Percentiles rank a stretch among this genome's conserved stretches.
These are phyloP conservation scores for Papilio aristodemus DNA, from an alignment of 1,140 invertebrate genomes.

Conservation along the genomic window DNA sequence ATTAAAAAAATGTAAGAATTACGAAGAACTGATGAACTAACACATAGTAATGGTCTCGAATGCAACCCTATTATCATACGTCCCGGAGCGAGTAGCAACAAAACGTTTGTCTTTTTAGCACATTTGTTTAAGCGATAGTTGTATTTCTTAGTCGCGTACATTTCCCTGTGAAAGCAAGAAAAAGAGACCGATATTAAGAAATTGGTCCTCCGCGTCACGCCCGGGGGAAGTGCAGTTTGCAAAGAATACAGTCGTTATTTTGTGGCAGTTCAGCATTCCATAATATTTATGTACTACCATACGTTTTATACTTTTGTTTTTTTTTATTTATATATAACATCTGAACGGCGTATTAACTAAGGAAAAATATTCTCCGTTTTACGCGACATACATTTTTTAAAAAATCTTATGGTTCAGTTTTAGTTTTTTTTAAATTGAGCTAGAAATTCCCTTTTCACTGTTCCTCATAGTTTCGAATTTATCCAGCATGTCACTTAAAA, in stretches of 20 bases:
- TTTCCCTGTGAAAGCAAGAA: conserved; percentile 54
- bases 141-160: conserved; percentile 65
- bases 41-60: conserved; percentile 47
- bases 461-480: too few species aligned
- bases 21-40: not conserved
- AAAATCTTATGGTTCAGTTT: too few species aligned
- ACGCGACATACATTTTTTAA: too few species aligned
- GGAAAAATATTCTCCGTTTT: not conserved
- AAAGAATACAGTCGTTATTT: conserved; percentile 19
- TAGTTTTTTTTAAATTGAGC: too few species aligned
- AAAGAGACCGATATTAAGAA: conserved; percentile 53
- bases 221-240: not conserved
- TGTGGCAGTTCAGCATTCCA: not conserved
- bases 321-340: not conserved
- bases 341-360: too few species aligned
- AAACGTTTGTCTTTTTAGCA: conserved; percentile 77
- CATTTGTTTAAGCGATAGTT: conserved; percentile 73
- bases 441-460: too few species aligned
- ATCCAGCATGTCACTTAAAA: too few species aligned
- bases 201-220: conserved; percentile 42
- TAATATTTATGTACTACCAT: not conserved
- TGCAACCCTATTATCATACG: conserved; percentile 66
- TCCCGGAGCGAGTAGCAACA: conserved; percentile 60
- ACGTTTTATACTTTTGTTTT: conserved; percentile 5
- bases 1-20: not conserved